Evolutionary conservation across 2,113 vertebrate species (phyloP), one percentile per base, ranked within the genome.

Genomic region (Orthonyx spaldingii): DNA sequence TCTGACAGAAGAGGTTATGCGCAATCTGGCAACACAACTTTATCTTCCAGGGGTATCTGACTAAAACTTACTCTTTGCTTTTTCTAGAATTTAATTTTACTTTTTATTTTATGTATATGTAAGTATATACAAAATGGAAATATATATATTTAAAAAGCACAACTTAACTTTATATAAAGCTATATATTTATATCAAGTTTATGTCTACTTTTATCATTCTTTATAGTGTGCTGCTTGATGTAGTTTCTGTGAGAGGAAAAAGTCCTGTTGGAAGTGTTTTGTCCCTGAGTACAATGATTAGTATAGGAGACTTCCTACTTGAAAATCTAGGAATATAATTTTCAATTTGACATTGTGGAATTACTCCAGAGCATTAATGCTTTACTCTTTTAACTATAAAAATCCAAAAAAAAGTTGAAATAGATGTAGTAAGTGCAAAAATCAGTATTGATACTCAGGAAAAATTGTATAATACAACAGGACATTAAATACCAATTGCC

Each of bases 1-100:
- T 92, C 98, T 99, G 87, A 99, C 98, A 0, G 98, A 99, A 91
- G 99, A 99, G 44, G 98, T 99, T 59, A 98, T 99, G 77, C 97
- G 98, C 70, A 99, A 98, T 27, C 97, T 99, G 50, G 98, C 98
- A 49, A 98, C 98, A 14, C 98, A 98, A 6, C 99, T 99, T 65
- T 98, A 98, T 89, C 98, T 99, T 78, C 98, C 99, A 27, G 98
- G 98, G 98, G 99, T 99, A 98, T 96, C 91, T 63, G 44, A 89
- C 21, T 87, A 26, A 79, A 89, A 50, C 28, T 66, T 71, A 32
- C 33, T 70, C 7, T 55, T 49, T 81, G 11, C 56, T 71, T 74
- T 52, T 41, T 52, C 35, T 55, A 52, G 24, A 71, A 50, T 42
- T 76, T 37, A 1, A 14, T 81, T 76, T 70, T 32, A 11, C 17